A percentile compares a stretch with the other conserved stretches of the same genome.
phyloP scores from a whole-genome alignment of 2,113 vertebrate genomes.

The Bothrops jararaca region DNA sequence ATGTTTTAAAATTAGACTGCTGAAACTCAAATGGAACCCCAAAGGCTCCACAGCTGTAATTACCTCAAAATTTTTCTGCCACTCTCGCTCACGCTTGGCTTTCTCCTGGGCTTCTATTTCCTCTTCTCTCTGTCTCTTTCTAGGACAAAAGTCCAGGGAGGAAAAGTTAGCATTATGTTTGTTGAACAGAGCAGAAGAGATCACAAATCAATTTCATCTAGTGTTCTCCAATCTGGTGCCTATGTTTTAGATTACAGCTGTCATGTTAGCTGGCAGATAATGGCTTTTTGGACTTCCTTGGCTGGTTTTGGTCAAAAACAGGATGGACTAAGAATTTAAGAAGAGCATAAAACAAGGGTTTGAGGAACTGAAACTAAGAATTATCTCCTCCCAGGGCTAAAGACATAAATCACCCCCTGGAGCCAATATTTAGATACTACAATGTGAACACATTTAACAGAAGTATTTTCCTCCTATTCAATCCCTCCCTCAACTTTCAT shows the following conservation, averaged over 20 bases:
- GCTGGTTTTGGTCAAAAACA: not conserved
- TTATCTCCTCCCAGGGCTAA: not conserved
- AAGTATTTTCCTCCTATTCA: not conserved
- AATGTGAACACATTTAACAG: not conserved
- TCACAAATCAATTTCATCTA: not conserved
- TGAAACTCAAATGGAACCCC: not conserved
- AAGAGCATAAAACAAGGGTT: not conserved
- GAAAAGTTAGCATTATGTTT: not conserved
- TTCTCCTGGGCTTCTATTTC: conserved; percentile 95
- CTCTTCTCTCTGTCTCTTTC: conserved; percentile 95
- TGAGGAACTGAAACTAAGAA: not conserved
- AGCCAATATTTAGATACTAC: not conserved
- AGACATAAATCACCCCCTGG: not conserved
- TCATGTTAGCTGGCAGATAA: not conserved
- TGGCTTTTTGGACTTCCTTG: not conserved
- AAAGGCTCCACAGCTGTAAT: not conserved
- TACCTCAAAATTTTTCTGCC: conserved; percentile 99
- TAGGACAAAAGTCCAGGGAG: conserved; percentile 61
- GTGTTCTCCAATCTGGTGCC: not conserved
- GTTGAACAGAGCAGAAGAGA: not conserved
- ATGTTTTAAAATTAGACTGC: not conserved
- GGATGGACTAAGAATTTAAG: not conserved
- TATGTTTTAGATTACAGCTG: not conserved
- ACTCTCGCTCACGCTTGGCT: conserved; percentile 92
- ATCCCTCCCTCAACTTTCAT: not conserved